A percentile compares a stretch with the other conserved stretches of the same genome.
Conservation (phyloP, 2,113 vertebrate genomes). For the Psittacula cyanocephala region DNA sequence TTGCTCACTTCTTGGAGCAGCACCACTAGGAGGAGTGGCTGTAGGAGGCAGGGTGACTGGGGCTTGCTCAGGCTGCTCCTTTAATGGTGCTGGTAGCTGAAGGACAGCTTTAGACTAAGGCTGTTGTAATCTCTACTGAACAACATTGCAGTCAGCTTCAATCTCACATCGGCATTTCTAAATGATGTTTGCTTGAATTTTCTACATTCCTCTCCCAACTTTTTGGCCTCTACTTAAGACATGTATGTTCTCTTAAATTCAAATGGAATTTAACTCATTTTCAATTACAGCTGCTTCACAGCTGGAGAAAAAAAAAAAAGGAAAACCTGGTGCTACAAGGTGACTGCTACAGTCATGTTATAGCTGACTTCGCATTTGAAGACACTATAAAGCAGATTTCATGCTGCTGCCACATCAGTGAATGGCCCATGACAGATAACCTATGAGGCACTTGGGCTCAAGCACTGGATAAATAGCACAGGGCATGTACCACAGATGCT, state of each 20-base stretch:
- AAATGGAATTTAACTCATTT: not conserved
- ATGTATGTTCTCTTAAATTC: not conserved
- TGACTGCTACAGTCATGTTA: not conserved
- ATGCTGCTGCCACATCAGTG: not conserved
- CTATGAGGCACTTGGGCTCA: accelerated
- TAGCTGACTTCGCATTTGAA: not conserved
- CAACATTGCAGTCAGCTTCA: not conserved
- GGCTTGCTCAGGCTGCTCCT: not conserved
- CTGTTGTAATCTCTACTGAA: not conserved
- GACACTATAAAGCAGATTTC: not conserved
- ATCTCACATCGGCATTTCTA: not conserved
- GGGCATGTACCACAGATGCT: not conserved
- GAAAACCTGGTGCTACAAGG: not conserved
- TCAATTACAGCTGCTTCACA: not conserved
- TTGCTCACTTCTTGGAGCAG: accelerated
- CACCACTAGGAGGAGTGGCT: not conserved
- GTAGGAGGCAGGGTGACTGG: accelerated
- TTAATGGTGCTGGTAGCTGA: not conserved
- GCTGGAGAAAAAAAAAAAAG: not conserved
- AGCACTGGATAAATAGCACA: not conserved
- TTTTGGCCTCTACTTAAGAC: not conserved
- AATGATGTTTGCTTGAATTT: not conserved
- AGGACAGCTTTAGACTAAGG: not conserved
- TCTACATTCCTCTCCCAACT: not conserved
- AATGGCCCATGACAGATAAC: not conserved